These are phyloP conservation scores for Istiophorus platypterus DNA, from an alignment of 2,113 vertebrate species.

Conservation along the genomic window DNA sequence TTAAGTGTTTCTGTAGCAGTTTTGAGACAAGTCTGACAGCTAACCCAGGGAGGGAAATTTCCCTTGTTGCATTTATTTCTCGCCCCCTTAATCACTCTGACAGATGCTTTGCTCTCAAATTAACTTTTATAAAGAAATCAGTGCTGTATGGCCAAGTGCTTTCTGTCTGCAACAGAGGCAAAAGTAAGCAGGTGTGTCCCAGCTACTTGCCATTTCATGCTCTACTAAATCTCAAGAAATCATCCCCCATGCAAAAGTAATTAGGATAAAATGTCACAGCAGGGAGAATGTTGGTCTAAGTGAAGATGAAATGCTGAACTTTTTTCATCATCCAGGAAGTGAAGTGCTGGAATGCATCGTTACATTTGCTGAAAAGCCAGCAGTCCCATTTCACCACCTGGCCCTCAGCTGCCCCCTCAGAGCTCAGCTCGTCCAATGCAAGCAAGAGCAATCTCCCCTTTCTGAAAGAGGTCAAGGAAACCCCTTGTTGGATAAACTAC, in stretches of 20 bases:
- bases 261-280: constrained; percentile 26
- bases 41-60: constrained; percentile 42
- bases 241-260: constrained; percentile 34
- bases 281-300: constrained; percentile 12
- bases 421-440: constrained; percentile 57
- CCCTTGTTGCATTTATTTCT: constrained; percentile 38
- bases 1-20: constrained; percentile 45
- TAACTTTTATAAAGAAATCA: constrained; percentile 32
- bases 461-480: constrained; percentile 50
- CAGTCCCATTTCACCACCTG: constrained; percentile 61
- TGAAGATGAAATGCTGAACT: constrained; percentile 30
- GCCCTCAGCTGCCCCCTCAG: constrained; percentile 58
- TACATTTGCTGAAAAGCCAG: constrained; percentile 45
- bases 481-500: constrained; percentile 55
- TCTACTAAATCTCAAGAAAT: constrained; percentile 31
- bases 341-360: constrained; percentile 46
- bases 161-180: constrained; percentile 22
- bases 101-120: constrained; percentile 36
- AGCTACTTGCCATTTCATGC: constrained; percentile 25
- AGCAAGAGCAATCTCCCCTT: constrained; percentile 42
- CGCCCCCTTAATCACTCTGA: constrained; percentile 47
- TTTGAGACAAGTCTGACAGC: constrained; percentile 59
- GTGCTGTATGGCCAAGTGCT: not conserved
- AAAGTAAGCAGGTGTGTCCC: constrained; percentile 37
- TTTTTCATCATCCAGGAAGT: constrained; percentile 47